Evolutionary conservation across 2,113 vertebrate genomes (phyloP), one percentile per base, ranked within the genome.

Genomic region (Penelope pileata): DNA sequence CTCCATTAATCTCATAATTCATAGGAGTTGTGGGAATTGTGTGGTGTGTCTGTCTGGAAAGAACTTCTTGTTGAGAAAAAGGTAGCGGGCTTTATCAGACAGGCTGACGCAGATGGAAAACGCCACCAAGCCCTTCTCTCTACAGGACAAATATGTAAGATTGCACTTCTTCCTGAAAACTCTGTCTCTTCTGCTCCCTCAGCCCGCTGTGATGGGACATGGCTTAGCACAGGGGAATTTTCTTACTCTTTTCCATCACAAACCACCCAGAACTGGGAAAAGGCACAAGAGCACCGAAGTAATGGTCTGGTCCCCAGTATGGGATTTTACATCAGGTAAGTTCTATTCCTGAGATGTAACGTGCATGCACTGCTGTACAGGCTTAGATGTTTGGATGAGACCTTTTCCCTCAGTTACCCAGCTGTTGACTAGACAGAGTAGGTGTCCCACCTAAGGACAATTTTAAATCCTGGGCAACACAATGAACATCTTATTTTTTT

Each of bases 301-400:
- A 68, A 43, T 24, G 51, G 18, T 12, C 38, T 0, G 1, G 10
- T 8, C 5, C 42, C 62, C 27, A 42, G 15, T 12, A 26, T 3
- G n/a, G 9, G 23, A 19, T 74, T 89, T 66, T 56, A 47, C 18
- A 74, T 62, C 58, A 81, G 51, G 42, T 12, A 50, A 70, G 34
- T 77, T 92, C 4, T 54, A 47, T 50, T 74, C 16, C 76, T 67
- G 27, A 86, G 45, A 59, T 36, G 38, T 13, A 42, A 17, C 51
- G 17, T 5, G 6, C n/a, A 29, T 66, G 8, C 53, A 47, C 59
- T 83, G 68, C 43, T 77, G 51, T 23, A 23, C 19, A 69, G 38
- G 12, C 19, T 19, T 17, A 23, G 13, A 30, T 43, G 6, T 63
- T 93, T 19, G 54, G 60, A 47, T 70, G 63, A 66, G 64, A n/a